Base-by-base conservation (phyloP, 2,113 vertebrate species). In the Gambusia holbrooki region DNA sequence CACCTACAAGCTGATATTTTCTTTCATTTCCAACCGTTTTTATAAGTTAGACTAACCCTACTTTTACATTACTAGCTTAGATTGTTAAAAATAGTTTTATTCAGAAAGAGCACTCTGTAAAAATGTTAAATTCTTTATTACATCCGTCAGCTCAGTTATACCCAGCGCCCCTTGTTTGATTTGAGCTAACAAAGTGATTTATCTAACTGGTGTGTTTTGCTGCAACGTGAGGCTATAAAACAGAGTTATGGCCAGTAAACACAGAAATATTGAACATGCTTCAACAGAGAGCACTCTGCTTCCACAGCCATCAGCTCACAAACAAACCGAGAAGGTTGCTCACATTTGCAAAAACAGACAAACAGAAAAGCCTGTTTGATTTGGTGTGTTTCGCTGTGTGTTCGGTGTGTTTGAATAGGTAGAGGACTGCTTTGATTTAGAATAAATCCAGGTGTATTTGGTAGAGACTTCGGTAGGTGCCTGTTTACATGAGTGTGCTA, bases 401-500 rank as follows among this genome's bases (percentile, higher is more conserved):
- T 66, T 30, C 54, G 13, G 42, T 67, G 37, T 73, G 70, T 54
- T 29, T 72, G 68, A 72, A 22, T 13, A 22, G 51, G 51, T 4
- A 70, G 25, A 73, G 35, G 45, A 64, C 63, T 73, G 76, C 76
- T 80, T 70, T 85, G 69, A 85, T 81, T 81, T 62, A 58, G 83
- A 78, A 71, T 61, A 77, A 80, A 77, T 82, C 60, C 73, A 86
- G 76, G 78, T 79, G 40, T 77, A n/a, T 77, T 61, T 63, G 45
- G 1, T 28, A 84, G 61, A 1, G 25, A 79, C 45, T 71, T 66
- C 58, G 73, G 65, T 48, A 15, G 40, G 60, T 69, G 28, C 22
- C 30, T 78, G 63, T 66, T 17, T n/a, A 0, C 19, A 54, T 28
- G 63, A 64, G 64, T 35, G 30, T 61, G 17, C 29, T 35, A 58